Evolutionary conservation across 2,113 vertebrate species (phyloP), one percentile per base, ranked within the genome.

Genomic region (Calonectris borealis): DNA sequence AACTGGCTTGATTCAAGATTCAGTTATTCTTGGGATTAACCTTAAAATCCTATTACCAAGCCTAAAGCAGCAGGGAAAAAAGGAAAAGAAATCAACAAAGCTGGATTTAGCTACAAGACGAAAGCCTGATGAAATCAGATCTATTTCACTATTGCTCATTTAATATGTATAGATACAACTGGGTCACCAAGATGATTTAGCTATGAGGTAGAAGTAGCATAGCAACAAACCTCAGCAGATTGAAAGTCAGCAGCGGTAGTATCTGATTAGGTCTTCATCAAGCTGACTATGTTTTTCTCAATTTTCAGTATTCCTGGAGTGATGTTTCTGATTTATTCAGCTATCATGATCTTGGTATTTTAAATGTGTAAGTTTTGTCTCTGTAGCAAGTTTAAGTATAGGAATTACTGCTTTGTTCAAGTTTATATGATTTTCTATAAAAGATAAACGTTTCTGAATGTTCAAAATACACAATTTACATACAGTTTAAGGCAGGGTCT

Each of bases 91-190:
- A 96, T 68, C 5, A 8, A 66, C 79, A 96, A 96, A 96, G 75
- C 90, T 18, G 79, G 91, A 93, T 95, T 96, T 96, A 93, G 84
- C 88, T 93, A 83, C 72, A 75, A 96, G 88, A 90, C 11, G 46
- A 96, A 96, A 97, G 90, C 90, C 90, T 82, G 58, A 82, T 92
- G 70, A 94, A 93, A 96, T 98, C 96, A 95, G 88, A 96, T 96
- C 92, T 93, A 40, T 97, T 97, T 97, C 94, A 88, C 78, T 95
- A 60, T 77, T 96, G 93, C 94, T 96, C 90, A 96, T 97, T 97
- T 98, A 96, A 96, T 97, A 94, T 57, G 1, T 94, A 83, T 85
- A 83, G 96, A 96, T 98, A 96, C 96, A 97, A 96, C 96, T 98
- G 92, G 97, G 97, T 97, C 97, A 96, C 86, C 84, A 88, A 88